A percentile compares a stretch with the other conserved stretches of the same genome.
Conservation (phyloP, 2,888 invertebrate species). For the Encarsia formosa region DNA sequence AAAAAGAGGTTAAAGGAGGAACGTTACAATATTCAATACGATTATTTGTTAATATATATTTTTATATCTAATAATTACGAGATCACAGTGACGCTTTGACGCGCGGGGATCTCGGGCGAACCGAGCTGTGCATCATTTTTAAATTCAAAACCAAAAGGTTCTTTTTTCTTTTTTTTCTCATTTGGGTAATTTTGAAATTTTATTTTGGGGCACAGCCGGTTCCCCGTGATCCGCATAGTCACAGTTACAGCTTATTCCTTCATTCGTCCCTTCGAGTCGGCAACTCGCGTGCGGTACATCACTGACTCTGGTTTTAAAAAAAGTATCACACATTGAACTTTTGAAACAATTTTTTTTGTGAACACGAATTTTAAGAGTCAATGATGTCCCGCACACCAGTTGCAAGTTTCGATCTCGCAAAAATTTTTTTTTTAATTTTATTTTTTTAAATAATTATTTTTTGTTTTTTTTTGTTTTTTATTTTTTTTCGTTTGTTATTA, state of each 20-base stretch:
- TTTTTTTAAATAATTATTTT: too few species aligned
- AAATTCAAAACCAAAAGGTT: background rate
- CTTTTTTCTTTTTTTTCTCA: conserved; percentile 1
- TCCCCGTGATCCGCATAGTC: conserved; percentile 51
- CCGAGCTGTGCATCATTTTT: conserved; percentile 42
- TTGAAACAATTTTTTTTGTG: background rate
- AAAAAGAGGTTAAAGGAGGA: conserved; percentile 23
- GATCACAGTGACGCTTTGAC: conserved; percentile 53
- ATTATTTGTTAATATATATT: conserved; percentile 48
- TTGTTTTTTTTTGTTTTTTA: too few species aligned
- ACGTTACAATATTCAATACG: conserved; percentile 47
- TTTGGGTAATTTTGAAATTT: conserved; percentile 9
- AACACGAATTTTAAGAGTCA: background rate
- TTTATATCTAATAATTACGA: conserved; percentile 51
- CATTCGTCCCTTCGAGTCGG: conserved; percentile 14
- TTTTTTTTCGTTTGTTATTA: conserved; percentile 11
- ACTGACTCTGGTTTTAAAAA: background rate
- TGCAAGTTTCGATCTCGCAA: conserved; percentile 22
- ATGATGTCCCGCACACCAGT: conserved; percentile 18
- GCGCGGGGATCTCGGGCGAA: conserved; percentile 51
- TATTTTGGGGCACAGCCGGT: conserved; percentile 42
- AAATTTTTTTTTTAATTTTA: conserved; percentile 7
- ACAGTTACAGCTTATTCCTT: conserved; percentile 48
- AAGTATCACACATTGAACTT: background rate
- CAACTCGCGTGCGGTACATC: conserved; percentile 11